phyloP scores from a whole-genome alignment of 2,888 invertebrate genomes.

The Apamea crenata region DNA sequence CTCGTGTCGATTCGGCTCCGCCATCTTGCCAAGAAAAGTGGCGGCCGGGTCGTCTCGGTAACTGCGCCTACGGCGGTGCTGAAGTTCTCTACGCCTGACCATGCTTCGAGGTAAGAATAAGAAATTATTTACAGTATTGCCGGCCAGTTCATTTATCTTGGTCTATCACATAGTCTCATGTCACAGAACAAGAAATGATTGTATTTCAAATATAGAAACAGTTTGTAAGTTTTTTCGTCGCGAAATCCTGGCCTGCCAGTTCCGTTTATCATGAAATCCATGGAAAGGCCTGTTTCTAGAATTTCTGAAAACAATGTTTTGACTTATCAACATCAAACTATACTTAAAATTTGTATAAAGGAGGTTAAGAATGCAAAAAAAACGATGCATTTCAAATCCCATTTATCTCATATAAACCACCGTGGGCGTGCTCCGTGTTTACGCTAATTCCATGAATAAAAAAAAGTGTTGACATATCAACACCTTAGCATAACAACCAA shows the following conservation, averaged over 20 bases:
- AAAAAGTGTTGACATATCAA: background rate
- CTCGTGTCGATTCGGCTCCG: conserved; percentile 92
- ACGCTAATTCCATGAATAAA: background rate
- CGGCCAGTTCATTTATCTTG: background rate
- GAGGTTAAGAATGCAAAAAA: background rate
- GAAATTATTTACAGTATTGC: conserved; percentile 26
- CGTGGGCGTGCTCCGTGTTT: background rate
- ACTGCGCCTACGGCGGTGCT: conserved; percentile 92
- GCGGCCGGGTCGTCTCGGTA: conserved; percentile 93
- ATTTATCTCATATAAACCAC: conserved; percentile 3
- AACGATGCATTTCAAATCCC: background rate
- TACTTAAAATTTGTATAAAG: background rate
- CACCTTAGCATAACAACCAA: background rate
- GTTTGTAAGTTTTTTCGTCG: background rate
- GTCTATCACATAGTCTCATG: background rate
- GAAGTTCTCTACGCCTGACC: conserved; percentile 93
- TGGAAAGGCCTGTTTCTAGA: background rate
- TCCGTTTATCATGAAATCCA: too few species aligned
- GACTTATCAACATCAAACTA: background rate
- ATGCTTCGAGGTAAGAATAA: conserved; percentile 91
- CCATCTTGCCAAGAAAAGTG: conserved; percentile 94
- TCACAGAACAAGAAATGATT: background rate
- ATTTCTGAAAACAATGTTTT: background rate
- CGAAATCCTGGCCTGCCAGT: background rate
- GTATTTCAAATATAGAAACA: conserved; percentile 1